These are phyloP conservation scores for Emydoidea blandingii DNA, from an alignment of 2,797 vertebrate species.

Conservation along the genomic window DNA sequence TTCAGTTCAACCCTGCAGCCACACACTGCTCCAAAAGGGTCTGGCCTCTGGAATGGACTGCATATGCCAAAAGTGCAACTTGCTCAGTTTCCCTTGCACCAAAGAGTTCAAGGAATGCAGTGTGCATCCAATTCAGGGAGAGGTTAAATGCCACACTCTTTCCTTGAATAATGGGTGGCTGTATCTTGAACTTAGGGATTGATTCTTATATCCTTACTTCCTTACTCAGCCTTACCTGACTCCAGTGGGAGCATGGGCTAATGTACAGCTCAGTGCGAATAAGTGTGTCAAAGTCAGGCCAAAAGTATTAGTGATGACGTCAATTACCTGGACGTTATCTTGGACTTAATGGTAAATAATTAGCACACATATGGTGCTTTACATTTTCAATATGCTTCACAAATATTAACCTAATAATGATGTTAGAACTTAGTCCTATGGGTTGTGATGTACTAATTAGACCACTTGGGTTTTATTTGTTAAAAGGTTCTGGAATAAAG, in stretches of 20 bases:
- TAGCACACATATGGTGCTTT: constrained; percentile 45
- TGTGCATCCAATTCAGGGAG: neutral
- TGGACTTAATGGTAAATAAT: constrained; percentile 51
- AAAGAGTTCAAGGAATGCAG: constrained; percentile 22
- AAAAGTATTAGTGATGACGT: neutral
- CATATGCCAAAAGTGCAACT: neutral
- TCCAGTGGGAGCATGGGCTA: neutral
- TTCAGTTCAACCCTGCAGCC: neutral
- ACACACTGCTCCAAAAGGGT: neutral
- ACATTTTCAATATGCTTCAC: neutral
- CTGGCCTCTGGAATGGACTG: neutral
- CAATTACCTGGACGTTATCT: constrained; percentile 41
- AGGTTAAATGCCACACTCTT: neutral
- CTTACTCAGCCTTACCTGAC: constrained; percentile 19
- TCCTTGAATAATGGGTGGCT: neutral
- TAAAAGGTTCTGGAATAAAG: constrained; percentile 36
- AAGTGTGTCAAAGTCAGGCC: neutral
- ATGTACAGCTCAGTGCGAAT: neutral
- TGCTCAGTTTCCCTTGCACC: neutral
- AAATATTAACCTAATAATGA: constrained; percentile 31
- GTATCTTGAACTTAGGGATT: neutral
- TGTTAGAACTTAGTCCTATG: neutral
- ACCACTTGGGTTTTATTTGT: neutral
- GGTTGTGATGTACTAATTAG: neutral
- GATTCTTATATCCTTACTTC: neutral